A percentile compares a stretch with the other conserved stretches of the same genome.
Conservation (phyloP, 2,888 invertebrate species). For the Galerucella calmariensis region DNA sequence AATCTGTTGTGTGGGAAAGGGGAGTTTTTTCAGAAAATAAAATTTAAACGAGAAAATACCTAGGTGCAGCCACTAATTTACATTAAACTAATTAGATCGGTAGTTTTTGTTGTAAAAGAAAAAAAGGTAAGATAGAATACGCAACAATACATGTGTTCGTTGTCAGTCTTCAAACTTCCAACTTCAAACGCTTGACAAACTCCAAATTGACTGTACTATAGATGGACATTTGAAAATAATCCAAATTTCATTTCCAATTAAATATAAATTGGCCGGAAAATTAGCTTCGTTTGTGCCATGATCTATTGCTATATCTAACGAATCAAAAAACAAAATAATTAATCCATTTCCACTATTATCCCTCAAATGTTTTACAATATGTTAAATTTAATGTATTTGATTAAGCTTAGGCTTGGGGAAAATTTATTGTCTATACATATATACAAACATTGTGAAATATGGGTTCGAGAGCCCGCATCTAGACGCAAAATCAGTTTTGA, state of each 20-base stretch:
- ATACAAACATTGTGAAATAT: conserved; percentile 28
- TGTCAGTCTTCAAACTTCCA: too few relatives aligned
- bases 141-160: background rate
- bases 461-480: conserved; percentile 14
- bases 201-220: too few relatives aligned
- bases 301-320: background rate
- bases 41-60: conserved; percentile 25
- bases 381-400: conserved; percentile 24
- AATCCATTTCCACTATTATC: background rate
- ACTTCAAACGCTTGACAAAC: too few relatives aligned
- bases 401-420: conserved; percentile 14
- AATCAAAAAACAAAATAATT: conserved; percentile 9
- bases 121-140: background rate
- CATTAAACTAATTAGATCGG: conserved; percentile 36
- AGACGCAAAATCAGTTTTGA: conserved; percentile 21
- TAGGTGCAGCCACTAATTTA: conserved; percentile 33
- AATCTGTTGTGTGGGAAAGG: conserved; percentile 31
- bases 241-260: too few relatives aligned
- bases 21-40: conserved; percentile 31
- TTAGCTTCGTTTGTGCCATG: background rate
- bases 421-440: conserved; percentile 26
- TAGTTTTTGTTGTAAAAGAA: conserved; percentile 13
- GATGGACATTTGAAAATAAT: too few relatives aligned
- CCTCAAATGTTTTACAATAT: conserved; percentile 21
- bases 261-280: background rate